A percentile compares a stretch with the other conserved stretches of the same genome.
Conservation (phyloP, 2,797 vertebrate genomes). For the Holocentrus rufus region DNA sequence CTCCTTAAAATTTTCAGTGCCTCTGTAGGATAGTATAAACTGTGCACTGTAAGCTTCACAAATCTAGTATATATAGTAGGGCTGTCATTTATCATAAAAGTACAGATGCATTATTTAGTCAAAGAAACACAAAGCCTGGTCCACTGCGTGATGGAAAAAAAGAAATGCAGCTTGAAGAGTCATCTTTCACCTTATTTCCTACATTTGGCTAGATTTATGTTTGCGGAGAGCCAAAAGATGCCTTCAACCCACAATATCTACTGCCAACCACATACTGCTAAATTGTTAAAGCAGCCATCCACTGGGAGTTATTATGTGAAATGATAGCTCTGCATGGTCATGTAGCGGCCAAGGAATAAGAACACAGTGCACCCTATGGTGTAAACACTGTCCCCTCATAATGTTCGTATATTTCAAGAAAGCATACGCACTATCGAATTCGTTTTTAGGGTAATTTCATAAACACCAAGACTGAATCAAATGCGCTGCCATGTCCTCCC, state of each 20-base stretch:
- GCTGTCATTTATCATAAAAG: too few species aligned
- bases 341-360: background rate
- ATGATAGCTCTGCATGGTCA: constrained; percentile 8
- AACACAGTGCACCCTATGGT: background rate
- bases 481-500: too few species aligned
- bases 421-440: background rate
- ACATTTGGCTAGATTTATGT: too few species aligned
- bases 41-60: too few species aligned
- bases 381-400: background rate
- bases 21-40: too few species aligned
- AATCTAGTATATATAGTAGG: too few species aligned
- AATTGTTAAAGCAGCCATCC: background rate
- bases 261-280: too few species aligned
- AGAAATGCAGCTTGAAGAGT: background rate
- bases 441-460: background rate
- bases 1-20: too few species aligned
- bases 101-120: background rate
- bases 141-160: background rate
- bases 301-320: constrained; percentile 1
- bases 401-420: background rate
- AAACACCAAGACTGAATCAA: too few species aligned
- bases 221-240: too few species aligned
- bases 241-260: too few species aligned
- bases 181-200: background rate
- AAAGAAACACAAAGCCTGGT: background rate